Conservation (phyloP, 2,113 vertebrate species). For the Xenotilapia longispinis region DNA sequence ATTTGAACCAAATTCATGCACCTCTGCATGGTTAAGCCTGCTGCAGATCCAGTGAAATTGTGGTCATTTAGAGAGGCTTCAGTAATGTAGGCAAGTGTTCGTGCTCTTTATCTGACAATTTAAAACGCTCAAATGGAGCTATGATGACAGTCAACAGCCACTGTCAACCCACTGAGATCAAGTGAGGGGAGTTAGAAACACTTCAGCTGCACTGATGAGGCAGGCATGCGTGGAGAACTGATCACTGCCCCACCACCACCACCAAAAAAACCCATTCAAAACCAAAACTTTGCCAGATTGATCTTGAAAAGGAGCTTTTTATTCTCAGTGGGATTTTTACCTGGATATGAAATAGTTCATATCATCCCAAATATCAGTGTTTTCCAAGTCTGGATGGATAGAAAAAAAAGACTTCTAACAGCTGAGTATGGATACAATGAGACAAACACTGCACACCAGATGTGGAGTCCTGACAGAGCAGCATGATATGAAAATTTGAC, state of each 20-base stretch:
- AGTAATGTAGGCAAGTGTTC: background rate
- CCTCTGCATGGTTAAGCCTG: background rate
- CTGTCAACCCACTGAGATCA: background rate
- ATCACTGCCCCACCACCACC: background rate
- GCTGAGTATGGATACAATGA: background rate
- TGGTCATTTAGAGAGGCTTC: background rate
- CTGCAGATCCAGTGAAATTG: background rate
- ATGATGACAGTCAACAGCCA: background rate
- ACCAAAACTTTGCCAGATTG: background rate
- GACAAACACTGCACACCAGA: background rate
- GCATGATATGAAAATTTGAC: background rate
- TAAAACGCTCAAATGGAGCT: background rate
- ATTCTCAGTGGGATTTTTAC: background rate
- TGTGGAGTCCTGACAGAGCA: background rate
- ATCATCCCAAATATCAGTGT: background rate
- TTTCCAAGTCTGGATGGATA: background rate
- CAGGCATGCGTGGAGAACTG: background rate
- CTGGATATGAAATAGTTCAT: background rate
- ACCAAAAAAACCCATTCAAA: fast-evolving
- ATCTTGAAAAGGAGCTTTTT: background rate
- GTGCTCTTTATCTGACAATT: background rate
- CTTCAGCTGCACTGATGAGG: background rate
- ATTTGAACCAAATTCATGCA: background rate
- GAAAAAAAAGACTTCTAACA: background rate
- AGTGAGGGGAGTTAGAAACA: background rate